Evolutionary conservation across 2,113 vertebrate species (phyloP), one percentile per base, ranked within the genome.

Genomic region (Henicopernis longicauda): DNA sequence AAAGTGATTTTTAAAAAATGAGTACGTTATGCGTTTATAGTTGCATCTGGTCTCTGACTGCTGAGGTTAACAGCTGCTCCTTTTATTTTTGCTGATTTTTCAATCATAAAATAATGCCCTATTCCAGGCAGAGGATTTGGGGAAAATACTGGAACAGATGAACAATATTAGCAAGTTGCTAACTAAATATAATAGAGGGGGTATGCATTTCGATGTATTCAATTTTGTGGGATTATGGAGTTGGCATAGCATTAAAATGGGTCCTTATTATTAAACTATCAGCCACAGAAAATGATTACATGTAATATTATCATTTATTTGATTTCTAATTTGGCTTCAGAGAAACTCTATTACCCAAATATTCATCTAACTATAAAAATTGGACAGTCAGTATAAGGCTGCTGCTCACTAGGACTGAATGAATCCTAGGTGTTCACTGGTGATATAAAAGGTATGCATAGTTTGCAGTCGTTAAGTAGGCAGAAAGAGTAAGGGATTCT

Each of bases 251-350:
- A 77, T 85, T 93, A 54, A 86, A 93, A 77, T 80, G 20, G 31
- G 44, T 72, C 67, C 54, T 94, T 92, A 57, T 47, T 93, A 86
- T 61, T 93, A 85, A 91, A 67, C 74, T 79, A 54, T 82, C 87
- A 92, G 79, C 26, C 63, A 82, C 42, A 65, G 82, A 82, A 95
- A 93, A 82, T 70, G 8, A 85, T 88, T 92, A 40, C n/a, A 32
- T 85, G 67, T 94, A 85, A n/a, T 87, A 87, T 72, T 94, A 85
- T 65, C 81, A 76, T 94, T 94, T 94, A 87, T 93, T 93, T 87
- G 81, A 84, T 85, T 96, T 93, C 66, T 87, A 82, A 95, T 94
- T 96, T 96, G 84, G 84, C 73, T 94, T 84, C 62, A 91, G 81
- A 87, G 52, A 91, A 96, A 93, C 78, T 90, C 57, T 74, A 61